A percentile compares a stretch with the other conserved stretches of the same genome.
phyloP scores from a whole-genome alignment of 2,113 vertebrate species.

The Cyprinus carpio region DNA sequence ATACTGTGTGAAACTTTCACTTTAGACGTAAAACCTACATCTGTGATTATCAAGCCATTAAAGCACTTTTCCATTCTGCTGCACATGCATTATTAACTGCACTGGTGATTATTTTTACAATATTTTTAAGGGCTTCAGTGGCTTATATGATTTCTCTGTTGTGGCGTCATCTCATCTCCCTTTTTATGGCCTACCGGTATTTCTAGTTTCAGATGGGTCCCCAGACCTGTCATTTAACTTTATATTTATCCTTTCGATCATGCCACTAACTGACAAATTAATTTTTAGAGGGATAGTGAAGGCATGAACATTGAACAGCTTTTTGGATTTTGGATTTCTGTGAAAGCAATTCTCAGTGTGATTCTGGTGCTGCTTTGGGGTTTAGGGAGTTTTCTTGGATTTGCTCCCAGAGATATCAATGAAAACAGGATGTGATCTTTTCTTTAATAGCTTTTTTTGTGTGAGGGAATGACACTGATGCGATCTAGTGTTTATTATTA shows the following conservation, averaged over 20 bases:
- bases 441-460: constrained; percentile 15
- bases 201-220: background rate
- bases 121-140: background rate
- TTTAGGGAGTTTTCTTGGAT: background rate
- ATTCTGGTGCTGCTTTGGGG: background rate
- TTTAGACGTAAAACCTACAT: background rate
- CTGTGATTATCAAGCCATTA: background rate
- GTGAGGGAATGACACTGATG: constrained; percentile 3
- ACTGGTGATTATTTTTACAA: background rate
- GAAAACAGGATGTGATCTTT: constrained; percentile 5
- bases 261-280: background rate
- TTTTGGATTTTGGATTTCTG: background rate
- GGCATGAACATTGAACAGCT: background rate
- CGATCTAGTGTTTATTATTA: constrained; percentile 26
- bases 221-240: background rate
- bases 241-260: background rate
- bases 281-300: background rate
- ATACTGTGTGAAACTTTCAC: background rate
- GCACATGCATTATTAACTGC: background rate
- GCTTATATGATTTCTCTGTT: background rate
- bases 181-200: background rate
- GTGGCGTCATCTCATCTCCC: background rate
- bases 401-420: background rate
- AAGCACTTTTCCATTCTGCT: background rate
- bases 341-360: background rate